Evolutionary conservation across 1,140 invertebrate species (phyloP), one percentile per base, ranked within the genome.

Genomic region (Drosophila varians): DNA sequence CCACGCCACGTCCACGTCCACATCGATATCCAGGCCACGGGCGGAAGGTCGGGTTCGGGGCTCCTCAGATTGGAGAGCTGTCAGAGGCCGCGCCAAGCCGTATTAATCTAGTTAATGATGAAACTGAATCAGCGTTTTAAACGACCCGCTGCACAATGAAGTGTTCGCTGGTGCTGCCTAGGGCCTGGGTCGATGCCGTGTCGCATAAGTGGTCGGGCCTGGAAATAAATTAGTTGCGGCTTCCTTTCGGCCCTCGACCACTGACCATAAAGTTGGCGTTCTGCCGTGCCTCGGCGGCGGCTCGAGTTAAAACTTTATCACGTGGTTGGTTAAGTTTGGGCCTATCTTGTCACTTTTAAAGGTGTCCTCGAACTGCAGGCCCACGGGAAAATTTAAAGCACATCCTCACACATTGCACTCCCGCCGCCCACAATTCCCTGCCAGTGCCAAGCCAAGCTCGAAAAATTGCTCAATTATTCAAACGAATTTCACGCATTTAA

Each of bases 61-160:
- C n/a, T 62, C 16, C 19, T 61, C 42, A 31, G 19, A 36, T 56
- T 18, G 23, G 14, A 25, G 55, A 11, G 23, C 60, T 83, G 78
- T 74, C 77, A 70, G 42, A 38, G 74, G 46, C 78, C 47, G 58
- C 58, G 79, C 69, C 53, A 71, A 61, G 71, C 73, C 65, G 76
- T 90, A 90, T 90, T 89, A 90, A 90, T 90, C 88, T 90, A 77
- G 80, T 90, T 90, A 90, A 90, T 90, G 89, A 90, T 90, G 89
- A 90, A 90, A 89, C 89, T 90, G 89, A 90, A 90, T 90, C 89
- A 90, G 88, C 89, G 75, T 88, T 90, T 90, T 86, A 77, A 90
- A 74, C 88, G 88, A 90, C 60, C 70, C 74, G 83, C 75, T 86
- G 84, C 77, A 80, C 88, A 90, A 77, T 73, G 69, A 75, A 76